Evolutionary conservation across 2,888 invertebrate genomes (phyloP), one percentile per base, ranked within the genome.

Genomic region (Hermaeophaga mercurialis): DNA sequence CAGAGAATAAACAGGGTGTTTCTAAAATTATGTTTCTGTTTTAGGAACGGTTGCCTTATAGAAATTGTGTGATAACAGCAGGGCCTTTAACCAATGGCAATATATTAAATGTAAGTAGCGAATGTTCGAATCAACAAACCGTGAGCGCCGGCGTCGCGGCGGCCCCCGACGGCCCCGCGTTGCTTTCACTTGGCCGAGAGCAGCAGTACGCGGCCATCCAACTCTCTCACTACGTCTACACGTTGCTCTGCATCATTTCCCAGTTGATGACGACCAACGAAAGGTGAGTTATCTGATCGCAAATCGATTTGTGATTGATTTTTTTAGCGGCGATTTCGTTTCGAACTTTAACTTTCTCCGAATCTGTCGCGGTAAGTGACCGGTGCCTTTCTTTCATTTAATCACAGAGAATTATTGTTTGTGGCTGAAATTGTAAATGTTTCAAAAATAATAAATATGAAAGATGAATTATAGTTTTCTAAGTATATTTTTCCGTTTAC

Each of bases 211-310:
- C 90, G 3, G 91, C 91, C 36, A 81, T 92, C 48, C 89, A 90
- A 71, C 80, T 95, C 49, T 90, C 92, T 38, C 91, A 93, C 76
- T 90, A 94, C 67, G 86, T 95, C 41, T 92, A 94, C 76, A 91
- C 90, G 15, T 81, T 95, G 59, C 84, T 93, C 17, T 91, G 91
- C 72, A 90, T 94, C 66, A 91, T 94, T 66, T 91, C 90, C 70
- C 92, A 93, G 74, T 89, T 94, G 71, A 90, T 93, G 80, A 94
- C 94, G 2, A 90, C 89, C 7, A 91, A 94, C 71, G 90, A 91
- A 72, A 88, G 86, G 86, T 85, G 67, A 69, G 58, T 26, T 38
- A 33, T 43, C 1, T 11, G n/a, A n/a, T n/a, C n/a, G n/a, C n/a
- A n/a, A n/a, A n/a, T n/a, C n/a, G n/a, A n/a, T n/a, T n/a, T n/a